Percentiles rank a stretch among this genome's conserved stretches.
Conservation (phyloP, 1,140 invertebrate genomes). For the Rhopalosiphum padi region DNA sequence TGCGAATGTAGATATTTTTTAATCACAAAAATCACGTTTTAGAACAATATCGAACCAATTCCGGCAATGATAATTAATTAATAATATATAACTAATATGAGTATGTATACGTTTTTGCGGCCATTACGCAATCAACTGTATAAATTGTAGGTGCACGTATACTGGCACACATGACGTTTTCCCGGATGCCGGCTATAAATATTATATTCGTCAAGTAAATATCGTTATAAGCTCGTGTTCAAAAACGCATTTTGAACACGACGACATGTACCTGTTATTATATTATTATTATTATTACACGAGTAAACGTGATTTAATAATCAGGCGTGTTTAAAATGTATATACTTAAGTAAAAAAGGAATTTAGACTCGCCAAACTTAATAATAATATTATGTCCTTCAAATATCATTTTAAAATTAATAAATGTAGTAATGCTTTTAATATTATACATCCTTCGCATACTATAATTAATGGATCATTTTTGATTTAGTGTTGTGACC, state of each 20-base stretch:
- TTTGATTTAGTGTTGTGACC: conserved; percentile 47
- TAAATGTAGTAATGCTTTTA: conserved; percentile 43
- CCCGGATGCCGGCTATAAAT: not conserved
- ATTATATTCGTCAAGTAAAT: not conserved
- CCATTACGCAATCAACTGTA: not conserved
- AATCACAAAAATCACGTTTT: not conserved
- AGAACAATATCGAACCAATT: not conserved
- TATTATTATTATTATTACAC: not conserved
- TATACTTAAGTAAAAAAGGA: conserved; percentile 1
- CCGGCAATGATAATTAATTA: not conserved
- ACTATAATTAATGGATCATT: conserved; percentile 47
- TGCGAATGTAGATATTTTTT: not conserved
- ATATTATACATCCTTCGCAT: not conserved
- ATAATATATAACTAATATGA: not conserved
- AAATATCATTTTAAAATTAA: conserved; percentile 30
- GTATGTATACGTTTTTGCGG: not conserved
- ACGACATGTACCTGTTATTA: not conserved
- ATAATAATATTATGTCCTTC: conserved; percentile 37
- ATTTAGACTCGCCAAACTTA: conserved; percentile 21
- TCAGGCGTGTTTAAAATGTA: not conserved
- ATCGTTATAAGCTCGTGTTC: not conserved
- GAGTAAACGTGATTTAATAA: conserved; percentile 34
- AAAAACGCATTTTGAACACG: not conserved
- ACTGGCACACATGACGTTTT: not conserved
- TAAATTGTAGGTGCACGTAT: not conserved